Base-by-base conservation (phyloP, 2,888 invertebrate genomes). In the Ormyrus pomaceus region DNA sequence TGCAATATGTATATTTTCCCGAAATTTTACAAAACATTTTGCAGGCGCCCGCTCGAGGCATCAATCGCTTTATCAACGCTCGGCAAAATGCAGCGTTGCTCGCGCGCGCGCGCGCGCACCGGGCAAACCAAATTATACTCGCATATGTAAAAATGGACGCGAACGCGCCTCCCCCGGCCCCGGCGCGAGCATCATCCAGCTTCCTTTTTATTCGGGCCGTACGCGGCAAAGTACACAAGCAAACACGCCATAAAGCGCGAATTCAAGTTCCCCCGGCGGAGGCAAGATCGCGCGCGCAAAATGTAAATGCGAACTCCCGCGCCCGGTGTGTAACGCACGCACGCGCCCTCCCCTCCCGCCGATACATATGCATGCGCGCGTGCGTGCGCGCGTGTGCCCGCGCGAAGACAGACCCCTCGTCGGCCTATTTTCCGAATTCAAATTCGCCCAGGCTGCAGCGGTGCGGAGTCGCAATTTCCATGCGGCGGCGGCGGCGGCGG, bases 361-460 rank as follows among this genome's bases (percentile, higher is more conserved):
- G 34, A 34, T 50, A 66, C 56, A 62, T 69, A 61, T 53, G 50
- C 19, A 69, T 77, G 70, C 56, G 7, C 46, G 5, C 0, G 34
- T 46, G 48, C 9, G 11, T 58, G 69, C 48, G 70, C 19, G 53
- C 9, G 62, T 34, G 19, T 48, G 11, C 11, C 34, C 34, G 34
- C 34, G 34, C 34, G 34, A 34, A 34, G 34, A 34, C 34, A 34
- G 34, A 34, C 34, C 34, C 34, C 34, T 34, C 34, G 34, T 34
- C 34, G 79, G 82, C 83, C 83, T 84, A 84, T 84, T 85, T 85
- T 84, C 83, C 74, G 66, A 84, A 84, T 83, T 84, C 84, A 83
- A 84, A 83, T 83, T 83, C 79, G 62, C 77, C 62, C 77, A 19
- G 65, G 64, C 74, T 34, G 59, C 72, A 56, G 11, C n/a, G 62